phyloP scores from a whole-genome alignment of 2,888 invertebrate species.

The Eupelmus urozonus region DNA sequence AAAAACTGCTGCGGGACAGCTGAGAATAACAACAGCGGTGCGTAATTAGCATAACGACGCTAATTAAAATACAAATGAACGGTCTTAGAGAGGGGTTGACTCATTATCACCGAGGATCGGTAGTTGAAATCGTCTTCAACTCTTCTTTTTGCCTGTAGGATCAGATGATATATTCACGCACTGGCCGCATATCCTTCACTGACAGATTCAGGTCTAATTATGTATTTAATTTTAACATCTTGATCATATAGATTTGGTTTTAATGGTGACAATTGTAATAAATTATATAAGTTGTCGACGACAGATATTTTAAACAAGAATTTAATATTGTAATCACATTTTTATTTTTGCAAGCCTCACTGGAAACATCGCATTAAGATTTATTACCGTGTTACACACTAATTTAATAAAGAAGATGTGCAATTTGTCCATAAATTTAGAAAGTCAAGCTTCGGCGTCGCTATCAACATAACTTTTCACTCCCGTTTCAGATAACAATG shows the following conservation, averaged over 20 bases:
- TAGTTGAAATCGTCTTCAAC: constrained; percentile 63
- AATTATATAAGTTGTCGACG: too few relatives aligned
- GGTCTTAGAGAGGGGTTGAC: constrained; percentile 79
- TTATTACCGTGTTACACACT: too few relatives aligned
- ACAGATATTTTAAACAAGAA: too few relatives aligned
- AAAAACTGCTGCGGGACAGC: constrained; percentile 68
- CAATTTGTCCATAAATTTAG: too few relatives aligned
- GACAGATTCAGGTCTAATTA: constrained; percentile 70
- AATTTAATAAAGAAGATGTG: too few relatives aligned
- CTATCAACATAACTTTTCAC: too few relatives aligned
- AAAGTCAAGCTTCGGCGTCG: too few relatives aligned
- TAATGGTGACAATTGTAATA: constrained; percentile 1
- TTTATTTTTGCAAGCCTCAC: too few relatives aligned
- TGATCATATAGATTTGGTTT: background rate
- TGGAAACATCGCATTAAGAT: too few relatives aligned
- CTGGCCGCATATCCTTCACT: constrained; percentile 46
- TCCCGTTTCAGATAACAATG: too few relatives aligned
- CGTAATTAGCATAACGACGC: constrained; percentile 82
- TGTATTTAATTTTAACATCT: constrained; percentile 67
- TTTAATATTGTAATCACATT: too few relatives aligned
- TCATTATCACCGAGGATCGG: constrained; percentile 72
- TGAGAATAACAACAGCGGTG: constrained; percentile 73
- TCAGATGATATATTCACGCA: too few relatives aligned
- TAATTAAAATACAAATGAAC: constrained; percentile 87
- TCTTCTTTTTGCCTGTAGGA: background rate